Percentiles rank a stretch among this genome's conserved stretches.
Evolutionary conservation across 2,888 invertebrate genomes (phyloP).

Genomic region (Pemphredon lugubris): DNA sequence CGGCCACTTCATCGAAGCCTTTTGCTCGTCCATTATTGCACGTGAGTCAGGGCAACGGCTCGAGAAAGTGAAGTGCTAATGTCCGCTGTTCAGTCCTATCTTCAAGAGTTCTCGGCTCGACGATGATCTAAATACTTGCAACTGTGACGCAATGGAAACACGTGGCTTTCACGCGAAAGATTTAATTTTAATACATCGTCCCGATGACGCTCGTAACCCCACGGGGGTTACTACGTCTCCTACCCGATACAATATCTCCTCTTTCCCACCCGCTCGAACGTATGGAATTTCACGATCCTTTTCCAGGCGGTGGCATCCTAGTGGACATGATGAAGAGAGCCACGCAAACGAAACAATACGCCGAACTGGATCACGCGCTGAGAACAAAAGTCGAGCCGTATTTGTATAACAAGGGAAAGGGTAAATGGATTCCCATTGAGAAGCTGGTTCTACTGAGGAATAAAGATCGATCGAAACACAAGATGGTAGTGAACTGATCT

Average conservation of each 20-base stretch:
- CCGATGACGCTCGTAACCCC: constrained; percentile 9
- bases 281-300: constrained; percentile 5
- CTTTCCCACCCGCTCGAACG: not conserved
- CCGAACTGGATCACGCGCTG: constrained; percentile 95
- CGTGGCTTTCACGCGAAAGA: constrained; percentile 33
- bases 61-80: constrained; percentile 59
- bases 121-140: constrained; percentile 59
- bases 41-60: constrained; percentile 58
- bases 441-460: constrained; percentile 94
- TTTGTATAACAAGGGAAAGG: constrained; percentile 95
- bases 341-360: constrained; percentile 93
- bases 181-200: constrained; percentile 38
- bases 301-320: constrained; percentile 92
- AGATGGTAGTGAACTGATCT: constrained; percentile 83
- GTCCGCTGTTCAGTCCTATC: constrained; percentile 34
- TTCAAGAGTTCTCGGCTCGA: constrained; percentile 49
- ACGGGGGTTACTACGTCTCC: too few relatives aligned
- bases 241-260: not conserved
- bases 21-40: constrained; percentile 45
- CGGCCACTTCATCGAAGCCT: not conserved
- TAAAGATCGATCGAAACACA: constrained; percentile 91
- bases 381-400: constrained; percentile 95
- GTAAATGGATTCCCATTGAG: constrained; percentile 94
- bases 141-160: constrained; percentile 47
- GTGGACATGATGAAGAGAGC: constrained; percentile 97